These are phyloP conservation scores for Brachypodius melanocephalos DNA, from an alignment of 2,113 vertebrate species.

Conservation along the genomic window DNA sequence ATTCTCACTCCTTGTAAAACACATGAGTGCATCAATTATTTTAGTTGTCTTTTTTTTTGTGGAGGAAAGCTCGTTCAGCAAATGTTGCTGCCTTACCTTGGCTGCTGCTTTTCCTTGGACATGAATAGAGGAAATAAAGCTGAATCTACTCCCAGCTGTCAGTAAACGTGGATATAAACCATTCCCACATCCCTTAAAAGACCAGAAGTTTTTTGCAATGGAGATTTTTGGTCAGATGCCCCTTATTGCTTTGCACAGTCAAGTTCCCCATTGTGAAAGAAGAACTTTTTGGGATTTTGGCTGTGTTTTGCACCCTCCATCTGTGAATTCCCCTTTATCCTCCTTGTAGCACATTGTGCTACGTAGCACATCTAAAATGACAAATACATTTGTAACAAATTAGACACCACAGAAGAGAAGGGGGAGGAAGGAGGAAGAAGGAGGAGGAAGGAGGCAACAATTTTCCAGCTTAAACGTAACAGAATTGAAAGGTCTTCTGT, in stretches of 20 bases:
- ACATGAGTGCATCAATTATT: not conserved
- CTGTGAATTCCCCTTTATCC: not conserved
- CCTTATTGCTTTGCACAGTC: no score
- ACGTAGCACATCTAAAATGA: not conserved
- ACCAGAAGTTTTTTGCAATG: not conserved
- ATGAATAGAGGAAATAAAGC: not conserved
- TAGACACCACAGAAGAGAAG: not conserved
- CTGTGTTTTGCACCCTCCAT: not conserved
- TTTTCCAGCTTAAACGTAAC: not conserved
- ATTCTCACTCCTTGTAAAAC: not conserved
- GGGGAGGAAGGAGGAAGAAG: not conserved
- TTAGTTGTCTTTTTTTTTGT: not conserved
- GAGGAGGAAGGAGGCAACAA: not conserved
- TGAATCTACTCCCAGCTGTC: not conserved
- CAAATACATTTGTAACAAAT: not conserved
- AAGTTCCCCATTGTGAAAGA: not conserved
- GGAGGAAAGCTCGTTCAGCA: not conserved
- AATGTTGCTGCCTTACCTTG: not conserved
- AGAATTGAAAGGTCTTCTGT: not conserved
- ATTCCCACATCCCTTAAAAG: not conserved
- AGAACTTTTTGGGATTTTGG: not conserved
- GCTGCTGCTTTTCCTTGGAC: not conserved
- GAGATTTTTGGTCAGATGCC: not conserved
- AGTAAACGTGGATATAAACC: fast-evolving
- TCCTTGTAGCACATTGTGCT: not conserved